A percentile compares a stretch with the other conserved stretches of the same genome.
Evolutionary conservation across 2,113 vertebrate genomes (phyloP).

Genomic region (Taxidea taxus): DNA sequence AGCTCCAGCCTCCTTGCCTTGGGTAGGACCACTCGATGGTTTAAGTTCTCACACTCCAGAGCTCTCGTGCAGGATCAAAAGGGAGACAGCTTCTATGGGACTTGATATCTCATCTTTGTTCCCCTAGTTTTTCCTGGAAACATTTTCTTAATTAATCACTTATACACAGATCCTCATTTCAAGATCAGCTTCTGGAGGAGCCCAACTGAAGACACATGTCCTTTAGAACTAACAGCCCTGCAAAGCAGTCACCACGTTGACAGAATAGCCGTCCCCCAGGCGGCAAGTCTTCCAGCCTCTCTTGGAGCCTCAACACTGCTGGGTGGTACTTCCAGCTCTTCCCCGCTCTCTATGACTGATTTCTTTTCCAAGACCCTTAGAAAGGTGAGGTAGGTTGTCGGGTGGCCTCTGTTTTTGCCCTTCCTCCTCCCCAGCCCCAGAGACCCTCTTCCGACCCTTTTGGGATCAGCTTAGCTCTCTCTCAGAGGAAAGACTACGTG

Average conservation of each 20-base stretch:
- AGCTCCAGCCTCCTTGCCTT: neutral
- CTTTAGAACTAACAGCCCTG: neutral
- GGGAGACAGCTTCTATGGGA: neutral
- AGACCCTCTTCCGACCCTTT: neutral
- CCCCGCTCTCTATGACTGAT: neutral
- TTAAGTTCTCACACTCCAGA: neutral
- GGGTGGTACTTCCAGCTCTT: neutral
- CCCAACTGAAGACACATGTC: neutral
- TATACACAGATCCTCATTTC: neutral
- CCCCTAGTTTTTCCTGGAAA: neutral
- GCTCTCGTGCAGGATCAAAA: neutral
- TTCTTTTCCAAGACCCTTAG: neutral
- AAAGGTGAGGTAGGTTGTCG: neutral
- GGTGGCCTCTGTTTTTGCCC: neutral
- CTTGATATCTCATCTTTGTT: neutral
- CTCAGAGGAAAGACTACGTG: neutral
- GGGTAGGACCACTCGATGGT: neutral
- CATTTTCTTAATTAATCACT: neutral
- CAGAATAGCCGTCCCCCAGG: neutral
- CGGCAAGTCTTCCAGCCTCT: neutral
- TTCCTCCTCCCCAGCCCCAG: neutral
- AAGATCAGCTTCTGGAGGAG: slow-evolving; percentile 19
- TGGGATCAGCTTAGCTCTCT: neutral
- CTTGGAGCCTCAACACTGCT: neutral
- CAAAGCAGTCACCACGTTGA: neutral